These are phyloP conservation scores for Ceramica pisi DNA, from an alignment of 2,888 invertebrate genomes.

Conservation along the genomic window DNA sequence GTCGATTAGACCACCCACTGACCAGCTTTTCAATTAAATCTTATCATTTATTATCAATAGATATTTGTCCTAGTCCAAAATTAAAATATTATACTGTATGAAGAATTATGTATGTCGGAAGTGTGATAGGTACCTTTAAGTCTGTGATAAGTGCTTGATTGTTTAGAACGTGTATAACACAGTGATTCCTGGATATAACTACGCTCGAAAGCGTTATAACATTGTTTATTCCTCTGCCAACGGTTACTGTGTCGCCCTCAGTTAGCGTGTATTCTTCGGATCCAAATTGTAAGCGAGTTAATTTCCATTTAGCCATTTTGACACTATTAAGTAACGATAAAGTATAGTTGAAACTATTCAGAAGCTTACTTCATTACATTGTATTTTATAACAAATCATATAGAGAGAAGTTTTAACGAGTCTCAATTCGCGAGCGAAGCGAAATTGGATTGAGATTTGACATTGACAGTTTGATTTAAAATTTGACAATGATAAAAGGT, in stretches of 20 bases:
- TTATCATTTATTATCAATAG: not conserved
- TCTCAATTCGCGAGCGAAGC: not conserved
- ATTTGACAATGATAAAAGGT: not conserved
- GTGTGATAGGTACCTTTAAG: slow-evolving; percentile 75
- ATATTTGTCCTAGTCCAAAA: not conserved
- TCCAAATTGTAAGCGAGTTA: slow-evolving; percentile 79
- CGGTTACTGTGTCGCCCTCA: slow-evolving; percentile 81
- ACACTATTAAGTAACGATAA: not conserved
- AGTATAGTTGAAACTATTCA: slow-evolving; percentile 5
- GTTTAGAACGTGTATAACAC: slow-evolving; percentile 75
- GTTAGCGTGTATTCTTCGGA: slow-evolving; percentile 76
- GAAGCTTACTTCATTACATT: slow-evolving; percentile 1
- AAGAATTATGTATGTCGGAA: not conserved
- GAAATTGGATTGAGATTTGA: not conserved
- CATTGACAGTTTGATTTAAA: not conserved
- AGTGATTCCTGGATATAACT: slow-evolving; percentile 85
- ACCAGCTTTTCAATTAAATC: not conserved
- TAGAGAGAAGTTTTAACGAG: not conserved
- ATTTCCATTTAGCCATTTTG: slow-evolving; percentile 84
- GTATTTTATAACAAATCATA: not conserved
- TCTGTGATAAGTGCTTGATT: slow-evolving; percentile 81
- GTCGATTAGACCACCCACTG: not conserved
- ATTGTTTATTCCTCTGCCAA: slow-evolving; percentile 82
- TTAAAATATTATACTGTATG: not conserved
- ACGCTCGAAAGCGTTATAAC: slow-evolving; percentile 80